Evolutionary conservation across 2,113 vertebrate species (phyloP), one percentile per base, ranked within the genome.

Genomic region (Nothocercus julius): DNA sequence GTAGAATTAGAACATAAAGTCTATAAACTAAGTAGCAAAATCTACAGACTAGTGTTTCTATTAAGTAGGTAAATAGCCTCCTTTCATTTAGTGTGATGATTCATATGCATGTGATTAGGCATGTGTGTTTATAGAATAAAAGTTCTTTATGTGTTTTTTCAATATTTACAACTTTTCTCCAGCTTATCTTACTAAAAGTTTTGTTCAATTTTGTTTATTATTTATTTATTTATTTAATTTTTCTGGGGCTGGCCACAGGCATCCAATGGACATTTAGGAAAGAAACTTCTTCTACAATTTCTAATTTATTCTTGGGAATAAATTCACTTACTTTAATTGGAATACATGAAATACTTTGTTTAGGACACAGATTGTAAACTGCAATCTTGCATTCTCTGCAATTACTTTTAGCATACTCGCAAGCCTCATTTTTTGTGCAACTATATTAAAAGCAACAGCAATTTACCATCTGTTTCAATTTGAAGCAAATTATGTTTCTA

Each of bases 391-490:
- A 56, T 74, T 92, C 87, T 8, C 47, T 90, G 40, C 32, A 24
- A 72, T 91, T 82, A 61, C 58, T 84, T 93, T 64, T 85, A 80
- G 38, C 25, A 49, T n/a, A n/a, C 22, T 74, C 77, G 16, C 51
- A 81, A 53, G 58, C 19, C 51, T 63, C 7, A 3, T 83, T 77
- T 81, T 89, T 88, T 89, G 38, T 74, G 51, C 56, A 82, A 24
- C 32, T 61, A 22, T 90, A 77, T 88, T 90, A 90, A 93, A 94
- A 87, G 42, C 42, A 85, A 61, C 20, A 69, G 17, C 56, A 75
- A 62, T 82, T 92, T 82, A 58, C 27, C 56, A 56, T 83, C 76
- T 96, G 36, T 77, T 87, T 90, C 91, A 87, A 89, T 93, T 80
- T 96, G 51, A 74, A 85, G 34, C 34, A 94, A 91, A 92, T 89